Base-by-base conservation (phyloP, 2,797 vertebrate genomes). In the Semaprochilodus insignis region DNA sequence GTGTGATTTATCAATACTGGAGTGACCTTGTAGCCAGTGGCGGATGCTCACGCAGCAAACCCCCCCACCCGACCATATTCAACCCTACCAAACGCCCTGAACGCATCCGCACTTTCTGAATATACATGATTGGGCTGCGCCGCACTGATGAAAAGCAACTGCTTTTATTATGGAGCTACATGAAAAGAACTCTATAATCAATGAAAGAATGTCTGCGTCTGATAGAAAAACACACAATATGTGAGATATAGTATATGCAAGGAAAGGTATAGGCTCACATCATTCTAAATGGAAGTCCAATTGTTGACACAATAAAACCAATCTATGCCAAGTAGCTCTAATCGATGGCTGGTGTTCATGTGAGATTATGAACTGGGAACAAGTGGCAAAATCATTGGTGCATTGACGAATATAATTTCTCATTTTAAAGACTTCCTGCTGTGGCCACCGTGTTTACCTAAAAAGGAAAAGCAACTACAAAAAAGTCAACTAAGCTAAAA, bases 1-100 rank as follows among this genome's bases (percentile, higher is more conserved):
- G 97, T 94, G 97, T 99, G 97, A 99, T 99, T 99, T 98, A 99
- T 99, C 98, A 99, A 99, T 98, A 98, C 96, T 95, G 93, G 93
- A 97, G 96, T 99, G 98, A 99, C 98, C 98, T 99, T 99, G 98
- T 93, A 92, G 94, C 92, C 90, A 85, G 90, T 69, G 90, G 90
- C 92, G 90, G 87, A 79, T 87, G 94, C 89, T 90, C 93, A 93
- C 93, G 92, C 92, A 95, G 95, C 93, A 31, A 31, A 88, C 70
- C 76, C 65, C 94, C 71, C 66, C 79, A 40, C 40, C 40, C 40
- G 31, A 31, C 40, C 59, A 36, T 77, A 81, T 84, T 81, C 83
- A 86, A 84, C 78, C 82, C 79, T 63, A 77, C 69, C 66, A 76
- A 84, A 84, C 80, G 74, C 67, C 77, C 77, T 48, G 60, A 80